These are phyloP conservation scores for Cepphus grylle DNA, from an alignment of 2,113 vertebrate genomes.

Conservation along the genomic window DNA sequence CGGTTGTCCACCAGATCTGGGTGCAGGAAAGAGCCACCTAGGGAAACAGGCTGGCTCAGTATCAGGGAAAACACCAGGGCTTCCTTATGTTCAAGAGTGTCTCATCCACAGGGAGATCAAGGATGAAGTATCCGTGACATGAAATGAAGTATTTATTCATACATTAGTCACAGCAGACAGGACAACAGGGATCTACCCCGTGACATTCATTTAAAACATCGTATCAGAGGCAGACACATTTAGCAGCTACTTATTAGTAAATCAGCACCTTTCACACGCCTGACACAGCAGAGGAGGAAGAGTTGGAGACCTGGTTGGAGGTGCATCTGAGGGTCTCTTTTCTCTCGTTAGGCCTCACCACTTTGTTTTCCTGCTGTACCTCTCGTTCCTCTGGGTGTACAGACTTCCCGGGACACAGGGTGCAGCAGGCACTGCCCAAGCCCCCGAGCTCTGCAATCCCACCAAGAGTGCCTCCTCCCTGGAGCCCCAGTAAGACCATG, in stretches of 20 bases:
- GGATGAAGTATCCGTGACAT: not conserved
- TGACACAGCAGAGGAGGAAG: not conserved
- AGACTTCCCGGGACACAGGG: not conserved
- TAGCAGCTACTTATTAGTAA: not conserved
- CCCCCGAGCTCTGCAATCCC: rapidly evolving
- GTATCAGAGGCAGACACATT: not conserved
- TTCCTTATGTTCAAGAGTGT: rapidly evolving
- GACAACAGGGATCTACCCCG: not conserved
- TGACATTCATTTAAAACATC: not conserved
- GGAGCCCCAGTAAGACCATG: rapidly evolving
- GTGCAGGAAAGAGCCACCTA: constrained; percentile 91
- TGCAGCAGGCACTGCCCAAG: not conserved
- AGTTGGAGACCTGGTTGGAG: not conserved
- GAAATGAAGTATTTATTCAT: not conserved
- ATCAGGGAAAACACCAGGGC: not conserved
- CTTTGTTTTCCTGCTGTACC: not conserved
- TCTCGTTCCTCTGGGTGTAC: not conserved
- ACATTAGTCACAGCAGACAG: not conserved
- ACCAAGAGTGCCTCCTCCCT: not conserved
- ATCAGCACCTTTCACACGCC: not conserved
- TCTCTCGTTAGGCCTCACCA: not conserved
- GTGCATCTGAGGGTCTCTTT: not conserved
- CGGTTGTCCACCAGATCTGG: constrained; percentile 96
- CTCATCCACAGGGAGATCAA: not conserved
- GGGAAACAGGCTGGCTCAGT: not conserved